Percentiles rank a stretch among this genome's conserved stretches.
Conservation (phyloP, 2,113 vertebrate species). For the Girardinichthys multiradiatus region DNA sequence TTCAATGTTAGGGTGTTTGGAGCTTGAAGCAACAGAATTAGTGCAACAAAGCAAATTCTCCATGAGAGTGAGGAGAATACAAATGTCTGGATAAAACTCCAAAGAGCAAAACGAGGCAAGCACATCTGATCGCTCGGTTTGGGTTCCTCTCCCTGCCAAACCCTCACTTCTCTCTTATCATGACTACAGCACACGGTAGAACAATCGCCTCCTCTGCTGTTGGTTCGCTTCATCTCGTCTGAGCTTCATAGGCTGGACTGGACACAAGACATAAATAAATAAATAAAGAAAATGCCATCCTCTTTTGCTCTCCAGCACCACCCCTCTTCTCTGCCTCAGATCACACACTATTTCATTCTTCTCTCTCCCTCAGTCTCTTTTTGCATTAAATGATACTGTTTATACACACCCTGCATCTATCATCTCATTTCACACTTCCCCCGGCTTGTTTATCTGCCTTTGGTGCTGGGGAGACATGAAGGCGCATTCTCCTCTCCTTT, state of each 20-base stretch:
- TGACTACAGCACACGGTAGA: constrained; percentile 38
- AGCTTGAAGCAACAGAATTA: constrained; percentile 56
- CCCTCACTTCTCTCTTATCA: constrained; percentile 54
- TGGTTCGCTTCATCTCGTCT: constrained; percentile 41
- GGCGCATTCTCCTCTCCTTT: constrained; percentile 53
- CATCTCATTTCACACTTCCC: constrained; percentile 79
- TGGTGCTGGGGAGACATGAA: constrained; percentile 74
- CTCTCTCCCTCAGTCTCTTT: constrained; percentile 59
- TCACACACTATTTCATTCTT: constrained; percentile 64
- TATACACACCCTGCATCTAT: constrained; percentile 76
- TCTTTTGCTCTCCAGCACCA: constrained; percentile 36
- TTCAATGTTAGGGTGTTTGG: constrained; percentile 41
- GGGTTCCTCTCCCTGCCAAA: constrained; percentile 4
- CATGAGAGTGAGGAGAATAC: constrained; percentile 35
- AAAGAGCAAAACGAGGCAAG: constrained; percentile 37
- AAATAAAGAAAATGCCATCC: constrained; percentile 11
- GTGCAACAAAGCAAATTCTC: constrained; percentile 45
- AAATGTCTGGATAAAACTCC: constrained; percentile 32
- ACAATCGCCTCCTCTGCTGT: constrained; percentile 7
- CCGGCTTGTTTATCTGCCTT: constrained; percentile 75
- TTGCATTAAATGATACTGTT: constrained; percentile 75
- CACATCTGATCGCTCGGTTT: constrained; percentile 23
- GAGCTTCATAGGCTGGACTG: constrained; percentile 54
- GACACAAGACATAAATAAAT: constrained; percentile 27
- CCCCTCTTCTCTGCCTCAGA: constrained; percentile 42